Percentiles rank a stretch among this genome's conserved stretches.
These are phyloP conservation scores for Cervus canadensis DNA, from an alignment of 2,113 vertebrate species.

Conservation along the genomic window DNA sequence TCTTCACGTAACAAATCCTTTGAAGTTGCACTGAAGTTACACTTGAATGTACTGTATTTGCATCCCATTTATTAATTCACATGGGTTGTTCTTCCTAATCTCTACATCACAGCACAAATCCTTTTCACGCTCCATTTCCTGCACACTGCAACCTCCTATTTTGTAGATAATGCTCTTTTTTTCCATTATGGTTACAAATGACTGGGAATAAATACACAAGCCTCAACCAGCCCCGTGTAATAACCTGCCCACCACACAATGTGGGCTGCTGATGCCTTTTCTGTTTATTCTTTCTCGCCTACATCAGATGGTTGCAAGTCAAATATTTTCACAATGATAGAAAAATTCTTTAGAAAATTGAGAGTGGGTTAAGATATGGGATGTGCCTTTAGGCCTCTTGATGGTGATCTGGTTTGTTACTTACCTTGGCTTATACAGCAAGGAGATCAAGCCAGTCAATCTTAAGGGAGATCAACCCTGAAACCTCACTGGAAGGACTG, in stretches of 20 bases:
- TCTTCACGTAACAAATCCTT: slow-evolving; percentile 38
- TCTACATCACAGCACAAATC: slow-evolving; percentile 77
- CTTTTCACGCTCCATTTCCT: slow-evolving; percentile 79
- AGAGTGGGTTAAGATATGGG: not conserved
- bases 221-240: not conserved
- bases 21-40: slow-evolving; percentile 37
- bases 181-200: slow-evolving; percentile 63
- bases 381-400: not conserved
- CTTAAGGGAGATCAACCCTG: not conserved
- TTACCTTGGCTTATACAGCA: not conserved
- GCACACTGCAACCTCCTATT: slow-evolving; percentile 49
- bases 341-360: not conserved
- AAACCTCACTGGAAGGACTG: not conserved
- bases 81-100: slow-evolving; percentile 74
- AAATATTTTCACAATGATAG: not conserved
- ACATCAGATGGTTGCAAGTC: not conserved
- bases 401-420: not conserved
- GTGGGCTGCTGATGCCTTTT: not conserved
- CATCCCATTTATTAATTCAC: slow-evolving; percentile 73
- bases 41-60: slow-evolving; percentile 71
- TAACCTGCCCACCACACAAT: not conserved
- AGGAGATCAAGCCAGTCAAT: not conserved
- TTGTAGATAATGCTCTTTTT: slow-evolving; percentile 69
- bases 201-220: not conserved
- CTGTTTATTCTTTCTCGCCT: not conserved